Evolutionary conservation across 2,888 invertebrate species (phyloP), one percentile per base, ranked within the genome.

Genomic region (Seira musarum): DNA sequence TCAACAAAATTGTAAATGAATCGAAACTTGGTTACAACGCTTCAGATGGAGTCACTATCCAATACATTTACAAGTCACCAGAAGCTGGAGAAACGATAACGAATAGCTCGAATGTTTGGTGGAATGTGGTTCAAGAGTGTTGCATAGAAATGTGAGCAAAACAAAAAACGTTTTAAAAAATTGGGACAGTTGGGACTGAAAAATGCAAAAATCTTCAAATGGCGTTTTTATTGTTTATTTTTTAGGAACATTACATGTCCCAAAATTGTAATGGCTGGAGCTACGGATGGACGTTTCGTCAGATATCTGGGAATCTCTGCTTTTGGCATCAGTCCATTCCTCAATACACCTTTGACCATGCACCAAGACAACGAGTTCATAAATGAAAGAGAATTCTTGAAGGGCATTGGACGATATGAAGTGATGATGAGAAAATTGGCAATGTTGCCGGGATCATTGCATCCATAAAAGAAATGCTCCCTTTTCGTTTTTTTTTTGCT

Each of bases 51-150:
- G 92, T 94, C 81, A 90, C 91, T 10, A 90, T 93, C 25, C 91
- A 92, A 21, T 94, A 92, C 87, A 90, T 92, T 77, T 91, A 92
- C 87, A 93, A 92, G 87, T 91, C 92, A 85, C 89, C 91, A 0
- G 90, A 89, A 84, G 90, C 92, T 17, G 90, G 91, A 84, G 90
- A 90, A 68, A 94, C 94, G 0, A 91, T 92, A 85, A 89, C 92
- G 1, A 92, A 93, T 85, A 88, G 90, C 0, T 89, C 90, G 0
- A 94, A 95, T 88, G 91, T 91, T 0, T 95, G 91, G 89, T 95
- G 95, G 94, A 85, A 90, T 1, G 93, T 93, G 8, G 94, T 95
- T 82, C 93, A 93, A 87, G 88, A 89, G 21, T 90, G 74, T 8
- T 79, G 75, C 60, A 6, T 21, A 17, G 69, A 82, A 69, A 13